A percentile compares a stretch with the other conserved stretches of the same genome.
These are phyloP conservation scores for Tanypteryx hageni DNA, from an alignment of 2,888 invertebrate genomes.

Conservation along the genomic window DNA sequence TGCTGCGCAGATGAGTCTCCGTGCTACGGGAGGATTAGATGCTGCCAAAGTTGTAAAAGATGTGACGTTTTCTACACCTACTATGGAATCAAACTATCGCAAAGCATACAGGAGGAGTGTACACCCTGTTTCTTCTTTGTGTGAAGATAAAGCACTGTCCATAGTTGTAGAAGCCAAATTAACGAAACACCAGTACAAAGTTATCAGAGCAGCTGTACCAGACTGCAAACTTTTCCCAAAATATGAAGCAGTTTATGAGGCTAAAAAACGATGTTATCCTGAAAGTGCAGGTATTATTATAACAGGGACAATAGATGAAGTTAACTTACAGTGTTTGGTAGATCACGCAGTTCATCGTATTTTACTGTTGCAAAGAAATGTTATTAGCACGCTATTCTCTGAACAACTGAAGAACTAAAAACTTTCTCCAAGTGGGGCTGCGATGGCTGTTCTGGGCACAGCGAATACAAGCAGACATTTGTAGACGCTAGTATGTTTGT, in stretches of 20 bases:
- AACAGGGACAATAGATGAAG: constrained; percentile 66
- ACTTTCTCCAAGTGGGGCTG: too few species aligned
- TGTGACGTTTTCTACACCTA: too few species aligned
- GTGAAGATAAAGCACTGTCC: constrained; percentile 65
- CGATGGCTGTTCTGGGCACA: not conserved
- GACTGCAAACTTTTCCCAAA: constrained; percentile 66
- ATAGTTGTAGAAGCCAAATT: constrained; percentile 66
- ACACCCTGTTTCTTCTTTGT: constrained; percentile 66
- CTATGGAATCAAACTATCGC: too few species aligned
- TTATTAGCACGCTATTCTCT: too few species aligned
- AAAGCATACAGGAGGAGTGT: constrained; percentile 66
- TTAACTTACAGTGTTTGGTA: constrained; percentile 67
- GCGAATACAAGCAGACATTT: too few species aligned
- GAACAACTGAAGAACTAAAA: too few species aligned
- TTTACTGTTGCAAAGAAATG: too few species aligned
- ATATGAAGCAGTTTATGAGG: constrained; percentile 66
- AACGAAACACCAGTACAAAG: constrained; percentile 67
- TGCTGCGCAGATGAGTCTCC: too few species aligned
- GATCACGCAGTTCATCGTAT: constrained; percentile 63
- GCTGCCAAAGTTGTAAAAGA: too few species aligned
- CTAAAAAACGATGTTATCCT: constrained; percentile 67
- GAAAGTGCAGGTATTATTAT: constrained; percentile 63
- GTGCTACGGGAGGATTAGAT: too few species aligned
- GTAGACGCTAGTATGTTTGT: too few species aligned
- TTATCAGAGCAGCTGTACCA: constrained; percentile 65